A percentile compares a stretch with the other conserved stretches of the same genome.
Evolutionary conservation across 2,113 vertebrate genomes (phyloP).

Genomic region (Dromiciops gliroides): DNA sequence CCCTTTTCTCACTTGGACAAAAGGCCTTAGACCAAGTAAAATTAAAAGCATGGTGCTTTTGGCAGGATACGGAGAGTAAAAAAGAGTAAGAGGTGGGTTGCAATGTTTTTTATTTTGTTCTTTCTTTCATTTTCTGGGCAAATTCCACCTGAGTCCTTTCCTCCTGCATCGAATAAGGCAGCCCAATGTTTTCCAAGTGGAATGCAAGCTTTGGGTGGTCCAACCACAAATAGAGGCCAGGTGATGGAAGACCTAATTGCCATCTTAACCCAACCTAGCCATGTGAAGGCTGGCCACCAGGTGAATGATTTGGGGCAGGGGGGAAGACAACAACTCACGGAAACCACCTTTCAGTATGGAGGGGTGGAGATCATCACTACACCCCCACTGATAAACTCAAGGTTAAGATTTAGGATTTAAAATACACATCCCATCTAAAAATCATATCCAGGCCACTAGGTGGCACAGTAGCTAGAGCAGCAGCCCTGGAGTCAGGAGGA

Average conservation of each 20-base stretch:
- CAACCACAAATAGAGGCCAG: not conserved
- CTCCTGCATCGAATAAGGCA: not conserved
- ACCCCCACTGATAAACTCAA: not conserved
- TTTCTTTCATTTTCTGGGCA: not conserved
- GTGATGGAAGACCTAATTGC: too few species aligned
- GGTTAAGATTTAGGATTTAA: not conserved
- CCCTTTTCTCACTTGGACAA: slow-evolving; percentile 29
- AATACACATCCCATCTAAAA: not conserved
- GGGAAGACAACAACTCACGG: not conserved
- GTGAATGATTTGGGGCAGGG: not conserved
- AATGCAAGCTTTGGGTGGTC: not conserved
- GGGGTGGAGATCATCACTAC: not conserved
- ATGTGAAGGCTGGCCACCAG: not conserved
- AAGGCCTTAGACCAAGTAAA: slow-evolving; percentile 36
- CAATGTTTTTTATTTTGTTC: not conserved
- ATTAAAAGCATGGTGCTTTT: not conserved
- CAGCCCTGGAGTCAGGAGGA: not conserved
- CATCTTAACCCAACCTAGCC: too few species aligned
- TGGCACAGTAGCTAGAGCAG: not conserved
- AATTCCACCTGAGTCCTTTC: not conserved
- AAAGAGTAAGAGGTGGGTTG: not conserved
- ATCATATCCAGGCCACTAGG: not conserved
- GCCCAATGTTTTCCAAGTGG: not conserved
- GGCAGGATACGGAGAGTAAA: not conserved
- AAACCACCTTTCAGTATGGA: not conserved